These are phyloP conservation scores for Volucella inflata DNA, from an alignment of 2,888 invertebrate genomes.

Conservation along the genomic window DNA sequence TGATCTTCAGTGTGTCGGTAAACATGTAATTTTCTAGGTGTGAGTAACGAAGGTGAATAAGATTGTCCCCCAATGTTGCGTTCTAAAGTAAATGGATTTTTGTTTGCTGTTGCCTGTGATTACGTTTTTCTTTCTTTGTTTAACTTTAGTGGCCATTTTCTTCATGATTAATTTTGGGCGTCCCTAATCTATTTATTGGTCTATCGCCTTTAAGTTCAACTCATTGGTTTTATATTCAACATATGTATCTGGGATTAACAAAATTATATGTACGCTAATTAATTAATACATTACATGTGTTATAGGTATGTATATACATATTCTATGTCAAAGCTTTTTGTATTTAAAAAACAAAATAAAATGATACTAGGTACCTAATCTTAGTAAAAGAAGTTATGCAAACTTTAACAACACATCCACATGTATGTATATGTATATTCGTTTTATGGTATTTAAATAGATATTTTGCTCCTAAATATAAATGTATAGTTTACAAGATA, in stretches of 20 bases:
- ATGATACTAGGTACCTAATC: not conserved
- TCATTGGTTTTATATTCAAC: conserved; percentile 50
- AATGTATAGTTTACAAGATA: too few species aligned
- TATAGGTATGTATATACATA: not conserved
- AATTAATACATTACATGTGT: too few species aligned
- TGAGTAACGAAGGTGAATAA: conserved; percentile 71
- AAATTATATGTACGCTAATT: not conserved
- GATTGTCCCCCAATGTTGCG: conserved; percentile 68
- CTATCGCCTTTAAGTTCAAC: conserved; percentile 57
- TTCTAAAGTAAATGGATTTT: conserved; percentile 69
- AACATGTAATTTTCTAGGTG: conserved; percentile 62
- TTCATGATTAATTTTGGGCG: conserved; percentile 73
- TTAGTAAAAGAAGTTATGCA: not conserved
- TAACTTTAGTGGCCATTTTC: conserved; percentile 72
- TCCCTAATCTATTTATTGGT: conserved; percentile 65
- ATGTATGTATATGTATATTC: too few species aligned
- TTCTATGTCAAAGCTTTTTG: not conserved
- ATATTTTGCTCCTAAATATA: too few species aligned
- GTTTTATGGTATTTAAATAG: too few species aligned
- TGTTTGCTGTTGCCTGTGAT: conserved; percentile 55
- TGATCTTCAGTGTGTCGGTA: conserved; percentile 75
- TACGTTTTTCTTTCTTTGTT: conserved; percentile 59
- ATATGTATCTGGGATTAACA: not conserved
- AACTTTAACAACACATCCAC: too few species aligned
- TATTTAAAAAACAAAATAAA: conserved; percentile 8